A percentile compares a stretch with the other conserved stretches of the same genome.
Conservation (phyloP, 2,113 vertebrate species). For the Menura novaehollandiae region DNA sequence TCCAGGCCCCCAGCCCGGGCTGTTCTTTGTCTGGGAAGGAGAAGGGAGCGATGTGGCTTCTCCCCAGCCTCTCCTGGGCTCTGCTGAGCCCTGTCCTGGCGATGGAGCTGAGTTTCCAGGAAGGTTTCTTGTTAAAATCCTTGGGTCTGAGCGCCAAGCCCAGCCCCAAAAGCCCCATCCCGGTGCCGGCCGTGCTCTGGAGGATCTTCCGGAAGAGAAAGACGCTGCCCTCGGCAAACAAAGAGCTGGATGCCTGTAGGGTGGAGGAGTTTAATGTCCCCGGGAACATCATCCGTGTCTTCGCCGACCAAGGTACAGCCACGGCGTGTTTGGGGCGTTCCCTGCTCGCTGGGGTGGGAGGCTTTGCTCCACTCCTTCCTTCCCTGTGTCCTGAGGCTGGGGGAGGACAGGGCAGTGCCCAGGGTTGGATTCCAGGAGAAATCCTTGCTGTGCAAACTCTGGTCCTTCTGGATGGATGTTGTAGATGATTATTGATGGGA, state of each 20-base stretch:
- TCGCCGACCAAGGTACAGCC: slow-evolving; percentile 83
- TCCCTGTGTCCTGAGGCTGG: background rate
- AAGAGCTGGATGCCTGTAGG: slow-evolving; percentile 67
- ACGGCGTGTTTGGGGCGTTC: fast-evolving
- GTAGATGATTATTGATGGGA: fast-evolving
- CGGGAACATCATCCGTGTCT: slow-evolving; percentile 86
- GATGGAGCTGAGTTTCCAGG: background rate
- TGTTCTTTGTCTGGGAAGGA: background rate
- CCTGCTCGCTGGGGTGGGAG: background rate
- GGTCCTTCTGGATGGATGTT: background rate
- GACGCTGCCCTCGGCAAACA: background rate
- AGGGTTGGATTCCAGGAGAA: fast-evolving
- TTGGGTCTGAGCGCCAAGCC: slow-evolving; percentile 76
- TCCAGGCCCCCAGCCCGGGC: background rate
- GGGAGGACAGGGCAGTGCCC: background rate
- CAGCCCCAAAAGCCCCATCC: background rate
- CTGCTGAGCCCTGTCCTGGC: background rate
- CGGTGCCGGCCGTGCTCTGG: slow-evolving; percentile 83
- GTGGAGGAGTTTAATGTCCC: slow-evolving; percentile 85
- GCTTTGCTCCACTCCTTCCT: background rate
- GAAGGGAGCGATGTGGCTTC: background rate
- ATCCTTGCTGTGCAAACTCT: fast-evolving
- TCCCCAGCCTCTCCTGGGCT: background rate
- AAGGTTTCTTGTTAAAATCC: slow-evolving; percentile 67
- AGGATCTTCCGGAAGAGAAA: slow-evolving; percentile 76